Conservation (phyloP, 2,888 invertebrate species). For the Frankliniella intonsa region DNA sequence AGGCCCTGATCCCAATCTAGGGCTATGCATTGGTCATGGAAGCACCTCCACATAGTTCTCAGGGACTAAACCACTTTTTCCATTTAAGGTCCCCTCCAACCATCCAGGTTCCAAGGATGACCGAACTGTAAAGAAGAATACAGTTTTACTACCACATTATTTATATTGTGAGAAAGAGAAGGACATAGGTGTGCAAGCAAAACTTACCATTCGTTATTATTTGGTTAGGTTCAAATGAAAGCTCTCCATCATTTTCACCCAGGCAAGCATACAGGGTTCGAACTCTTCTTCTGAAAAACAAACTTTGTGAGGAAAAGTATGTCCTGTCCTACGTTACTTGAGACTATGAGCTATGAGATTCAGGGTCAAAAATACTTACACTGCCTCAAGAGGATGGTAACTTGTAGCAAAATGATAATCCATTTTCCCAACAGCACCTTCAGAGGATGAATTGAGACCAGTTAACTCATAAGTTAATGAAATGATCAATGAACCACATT, state of each 20-base stretch:
- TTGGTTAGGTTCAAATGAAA: slow-evolving; percentile 97
- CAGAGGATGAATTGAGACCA: not conserved
- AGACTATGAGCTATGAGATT: too few species aligned
- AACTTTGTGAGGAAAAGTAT: not conserved
- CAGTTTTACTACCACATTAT: slow-evolving; percentile 23
- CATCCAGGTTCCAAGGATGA: slow-evolving; percentile 94
- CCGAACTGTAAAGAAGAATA: slow-evolving; percentile 59
- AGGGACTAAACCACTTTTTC: slow-evolving; percentile 87
- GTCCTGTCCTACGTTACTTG: too few species aligned
- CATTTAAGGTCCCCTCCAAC: slow-evolving; percentile 91
- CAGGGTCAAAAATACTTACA: slow-evolving; percentile 41
- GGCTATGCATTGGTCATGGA: slow-evolving; percentile 52
- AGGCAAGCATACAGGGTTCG: slow-evolving; percentile 93
- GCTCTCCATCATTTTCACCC: slow-evolving; percentile 93
- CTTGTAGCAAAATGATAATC: slow-evolving; percentile 44
- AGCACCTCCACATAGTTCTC: slow-evolving; percentile 93
- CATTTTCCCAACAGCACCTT: slow-evolving; percentile 36
- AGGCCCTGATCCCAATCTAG: not conserved
- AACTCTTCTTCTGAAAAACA: slow-evolving; percentile 63
- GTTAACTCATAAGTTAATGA: too few species aligned
- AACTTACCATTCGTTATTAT: slow-evolving; percentile 89
- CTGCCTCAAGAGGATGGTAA: slow-evolving; percentile 44
- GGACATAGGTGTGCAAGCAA: slow-evolving; percentile 20
- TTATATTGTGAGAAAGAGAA: slow-evolving; percentile 14
- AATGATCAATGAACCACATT: slow-evolving; percentile 33